Evolutionary conservation across 2,888 invertebrate genomes (phyloP), one percentile per base, ranked within the genome.

Genomic region (Spicauda simplicius): DNA sequence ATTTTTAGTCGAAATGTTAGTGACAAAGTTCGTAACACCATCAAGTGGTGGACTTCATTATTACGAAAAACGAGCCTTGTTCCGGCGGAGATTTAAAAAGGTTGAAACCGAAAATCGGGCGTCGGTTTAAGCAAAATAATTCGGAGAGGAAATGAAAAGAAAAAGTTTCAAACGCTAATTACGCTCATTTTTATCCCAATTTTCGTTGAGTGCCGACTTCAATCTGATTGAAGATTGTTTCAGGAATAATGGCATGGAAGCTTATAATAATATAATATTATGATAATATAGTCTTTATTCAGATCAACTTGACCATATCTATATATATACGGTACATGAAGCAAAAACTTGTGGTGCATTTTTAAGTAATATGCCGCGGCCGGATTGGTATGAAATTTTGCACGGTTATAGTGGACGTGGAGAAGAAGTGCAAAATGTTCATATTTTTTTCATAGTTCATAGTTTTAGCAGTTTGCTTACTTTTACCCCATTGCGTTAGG

Each of bases 151-250:
- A 54, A 66, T 45, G 66, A 66, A 60, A 66, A 37, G 59, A 60
- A 50, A 66, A 66, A 65, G 65, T 60, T 66, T 60, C 55, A 60
- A 66, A 55, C 66, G 48, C 60, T 66, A 66, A 66, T 66, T 60
- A 50, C 45, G 60, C 55, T 55, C 59, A 60, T 66, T 66, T 66
- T 66, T 60, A 55, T 66, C 48, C 59, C 66, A 60, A 66, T 66
- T 66, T 50, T 55, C 60, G 66, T 60, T 37, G 66, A 66, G 66
- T 50, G 60, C 59, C 65, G 66, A 55, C 45, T 66, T 66, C 54
- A 66, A 66, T 66, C 60, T 66, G 60, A 66, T 60, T 66, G 66
- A 66, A 66, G 66, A 66, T 60, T 66, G 55, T 66, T 60, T 50
- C 33, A 55, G 33, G 48, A 55, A 45, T 62, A 62, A 66, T 55